Conservation (phyloP, 2,113 vertebrate species). For the Microtus pennsylvanicus region DNA sequence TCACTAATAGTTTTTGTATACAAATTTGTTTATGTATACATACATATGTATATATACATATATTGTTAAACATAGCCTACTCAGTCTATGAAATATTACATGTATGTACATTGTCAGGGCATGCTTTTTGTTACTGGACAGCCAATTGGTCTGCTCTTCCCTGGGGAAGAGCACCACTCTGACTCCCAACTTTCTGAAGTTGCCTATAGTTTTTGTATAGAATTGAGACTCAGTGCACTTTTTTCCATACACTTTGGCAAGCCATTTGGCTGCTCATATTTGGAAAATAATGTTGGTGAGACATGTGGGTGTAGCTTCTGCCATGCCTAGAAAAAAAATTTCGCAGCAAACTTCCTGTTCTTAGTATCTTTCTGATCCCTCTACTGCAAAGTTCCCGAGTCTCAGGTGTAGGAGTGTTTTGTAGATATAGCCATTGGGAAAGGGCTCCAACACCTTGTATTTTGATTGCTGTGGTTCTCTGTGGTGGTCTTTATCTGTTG, state of each 20-base stretch:
- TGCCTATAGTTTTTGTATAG: not conserved
- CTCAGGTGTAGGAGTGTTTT: not conserved
- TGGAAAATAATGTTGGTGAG: not conserved
- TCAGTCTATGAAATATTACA: not conserved
- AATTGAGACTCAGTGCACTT: not conserved
- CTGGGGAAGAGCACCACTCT: not conserved
- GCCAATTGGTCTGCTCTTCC: not conserved
- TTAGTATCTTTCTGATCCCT: not conserved
- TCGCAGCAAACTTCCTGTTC: not conserved
- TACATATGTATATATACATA: not conserved
- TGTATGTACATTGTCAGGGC: not conserved
- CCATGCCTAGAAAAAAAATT: no score
- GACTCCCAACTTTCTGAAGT: not conserved
- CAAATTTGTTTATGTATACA: no score
- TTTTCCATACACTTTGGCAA: not conserved
- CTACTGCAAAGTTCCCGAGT: not conserved
- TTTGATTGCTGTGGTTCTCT: not conserved
- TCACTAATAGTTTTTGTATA: not conserved
- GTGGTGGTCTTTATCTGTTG: not conserved
- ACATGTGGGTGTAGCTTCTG: no score
- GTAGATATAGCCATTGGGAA: not conserved
- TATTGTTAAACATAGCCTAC: not conserved
- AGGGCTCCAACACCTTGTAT: not conserved
- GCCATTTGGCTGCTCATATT: not conserved
- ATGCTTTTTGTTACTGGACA: not conserved